A percentile compares a stretch with the other conserved stretches of the same genome.
Evolutionary conservation across 2,113 vertebrate genomes (phyloP).

Genomic region (Rousettus leschenaultii): DNA sequence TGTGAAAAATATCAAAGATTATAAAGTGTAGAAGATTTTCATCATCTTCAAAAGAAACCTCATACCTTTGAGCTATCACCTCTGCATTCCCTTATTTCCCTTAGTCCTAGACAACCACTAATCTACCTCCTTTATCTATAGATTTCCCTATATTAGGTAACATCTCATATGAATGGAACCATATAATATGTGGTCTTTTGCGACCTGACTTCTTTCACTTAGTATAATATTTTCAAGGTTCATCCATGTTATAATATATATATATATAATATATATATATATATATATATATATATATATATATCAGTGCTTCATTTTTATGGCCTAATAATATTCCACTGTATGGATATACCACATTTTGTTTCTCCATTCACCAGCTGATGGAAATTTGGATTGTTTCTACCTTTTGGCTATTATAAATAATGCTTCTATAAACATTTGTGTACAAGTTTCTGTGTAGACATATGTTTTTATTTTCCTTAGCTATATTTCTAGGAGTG

Average conservation of each 20-base stretch:
- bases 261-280: too few relatives aligned
- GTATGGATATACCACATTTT: background rate
- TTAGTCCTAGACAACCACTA: background rate
- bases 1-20: background rate
- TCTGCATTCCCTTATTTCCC: background rate
- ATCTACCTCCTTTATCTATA: background rate
- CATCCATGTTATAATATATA: background rate
- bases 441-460: background rate
- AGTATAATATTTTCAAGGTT: background rate
- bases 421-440: background rate
- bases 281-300: too few relatives aligned
- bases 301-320: background rate
- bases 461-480: slow-evolving; percentile 39
- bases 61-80: background rate
- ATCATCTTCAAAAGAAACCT: background rate
- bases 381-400: slow-evolving; percentile 18
- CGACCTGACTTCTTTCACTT: slow-evolving; percentile 25
- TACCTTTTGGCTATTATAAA: background rate
- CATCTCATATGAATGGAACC: background rate
- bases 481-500: background rate
- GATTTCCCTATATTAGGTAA: background rate
- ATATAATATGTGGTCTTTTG: background rate
- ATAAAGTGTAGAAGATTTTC: background rate
- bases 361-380: background rate
- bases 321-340: background rate